Percentiles rank a stretch among this genome's conserved stretches.
phyloP scores from a whole-genome alignment of 92 coral and sea anemone genomes.

The Montipora capitata region DNA sequence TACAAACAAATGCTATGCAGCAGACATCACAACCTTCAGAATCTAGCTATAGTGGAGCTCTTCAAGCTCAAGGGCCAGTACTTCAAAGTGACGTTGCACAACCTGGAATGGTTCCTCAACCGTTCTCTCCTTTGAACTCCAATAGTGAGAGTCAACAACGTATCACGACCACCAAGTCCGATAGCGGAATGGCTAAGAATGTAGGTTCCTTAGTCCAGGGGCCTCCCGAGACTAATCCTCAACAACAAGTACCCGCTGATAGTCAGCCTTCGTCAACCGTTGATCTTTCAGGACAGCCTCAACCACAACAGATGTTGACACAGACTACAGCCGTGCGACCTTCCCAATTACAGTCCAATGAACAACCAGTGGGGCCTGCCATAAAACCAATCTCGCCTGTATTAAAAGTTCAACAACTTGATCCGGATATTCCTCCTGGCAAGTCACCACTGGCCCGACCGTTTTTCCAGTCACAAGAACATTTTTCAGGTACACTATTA shows the following conservation, averaged over 20 bases:
- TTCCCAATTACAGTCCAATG: background rate
- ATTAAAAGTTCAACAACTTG: background rate
- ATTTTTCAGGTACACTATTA: background rate
- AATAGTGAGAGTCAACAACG: no score
- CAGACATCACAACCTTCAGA: no score
- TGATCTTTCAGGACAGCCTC: background rate
- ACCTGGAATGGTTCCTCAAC: no score
- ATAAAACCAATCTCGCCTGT: background rate
- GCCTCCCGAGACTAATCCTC: background rate
- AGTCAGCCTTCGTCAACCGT: background rate
- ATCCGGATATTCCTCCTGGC: background rate
- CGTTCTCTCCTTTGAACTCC: no score
- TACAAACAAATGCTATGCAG: no score
- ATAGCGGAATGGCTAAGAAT: background rate
- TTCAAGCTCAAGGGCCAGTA: no score
- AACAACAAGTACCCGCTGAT: background rate
- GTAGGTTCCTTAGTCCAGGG: background rate
- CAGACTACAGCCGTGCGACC: background rate
- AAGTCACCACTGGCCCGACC: background rate
- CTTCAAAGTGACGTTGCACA: no score
- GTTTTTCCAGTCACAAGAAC: background rate
- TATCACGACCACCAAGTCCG: background rate
- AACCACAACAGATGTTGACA: slow-evolving; percentile 1
- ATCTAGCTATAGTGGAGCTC: no score
- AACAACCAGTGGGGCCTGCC: background rate